These are phyloP conservation scores for Troides oblongomaculatus DNA, from an alignment of 2,888 invertebrate species.

Conservation along the genomic window DNA sequence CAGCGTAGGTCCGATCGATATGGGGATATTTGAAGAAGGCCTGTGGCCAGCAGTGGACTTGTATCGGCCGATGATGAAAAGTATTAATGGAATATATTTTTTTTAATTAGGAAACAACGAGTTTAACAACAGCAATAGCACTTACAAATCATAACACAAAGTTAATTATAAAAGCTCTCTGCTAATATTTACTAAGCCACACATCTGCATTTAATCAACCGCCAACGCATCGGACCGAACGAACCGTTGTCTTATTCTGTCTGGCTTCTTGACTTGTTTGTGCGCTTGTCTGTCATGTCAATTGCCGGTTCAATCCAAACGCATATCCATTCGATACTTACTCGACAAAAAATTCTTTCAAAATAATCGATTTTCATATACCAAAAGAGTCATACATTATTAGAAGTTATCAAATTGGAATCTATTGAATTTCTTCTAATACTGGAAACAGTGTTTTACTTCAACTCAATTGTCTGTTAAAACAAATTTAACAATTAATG, in stretches of 20 bases:
- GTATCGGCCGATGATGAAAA: too few relatives aligned
- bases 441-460: too few relatives aligned
- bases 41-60: too few relatives aligned
- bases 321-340: constrained; percentile 45
- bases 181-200: constrained; percentile 27
- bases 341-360: constrained; percentile 25
- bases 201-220: constrained; percentile 42
- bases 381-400: too few relatives aligned
- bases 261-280: constrained; percentile 43
- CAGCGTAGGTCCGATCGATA: too few relatives aligned
- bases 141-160: background rate
- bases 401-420: too few relatives aligned
- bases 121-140: background rate
- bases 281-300: constrained; percentile 49
- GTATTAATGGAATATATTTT: too few relatives aligned
- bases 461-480: too few relatives aligned
- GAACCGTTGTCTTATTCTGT: constrained; percentile 52
- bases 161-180: constrained; percentile 4
- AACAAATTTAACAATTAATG: too few relatives aligned
- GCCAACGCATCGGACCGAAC: constrained; percentile 27
- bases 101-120: too few relatives aligned
- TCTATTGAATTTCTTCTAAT: too few relatives aligned
- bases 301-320: constrained; percentile 43
- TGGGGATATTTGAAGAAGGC: too few relatives aligned
- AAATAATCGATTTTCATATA: background rate